Conservation (phyloP, 23 tunicate genomes). For the Corella eumyota region DNA sequence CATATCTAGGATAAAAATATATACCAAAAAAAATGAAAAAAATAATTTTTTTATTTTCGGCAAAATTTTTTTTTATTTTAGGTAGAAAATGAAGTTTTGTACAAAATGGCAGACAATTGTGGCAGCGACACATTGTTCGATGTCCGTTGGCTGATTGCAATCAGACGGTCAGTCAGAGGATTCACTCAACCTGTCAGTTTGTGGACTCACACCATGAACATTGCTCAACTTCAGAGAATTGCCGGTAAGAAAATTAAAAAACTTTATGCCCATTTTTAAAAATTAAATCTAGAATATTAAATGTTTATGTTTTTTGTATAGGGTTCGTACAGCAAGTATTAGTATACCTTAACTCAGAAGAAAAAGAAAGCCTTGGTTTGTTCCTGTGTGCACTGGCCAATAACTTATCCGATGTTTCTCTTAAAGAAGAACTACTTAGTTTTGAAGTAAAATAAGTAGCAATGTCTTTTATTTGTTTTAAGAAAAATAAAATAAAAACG, state of each 20-base stretch:
- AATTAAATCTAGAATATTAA: no score
- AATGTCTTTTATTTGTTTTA: neutral
- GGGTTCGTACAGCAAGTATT: constrained; percentile 65
- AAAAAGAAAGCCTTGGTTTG: constrained; percentile 36
- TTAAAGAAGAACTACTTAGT: constrained; percentile 43
- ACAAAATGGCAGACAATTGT: neutral
- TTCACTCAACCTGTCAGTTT: constrained; percentile 64
- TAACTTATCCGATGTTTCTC: constrained; percentile 33
- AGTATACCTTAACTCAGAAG: constrained; percentile 9
- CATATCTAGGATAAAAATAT: no score
- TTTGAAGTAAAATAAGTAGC: constrained; percentile 39
- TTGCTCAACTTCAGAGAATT: constrained; percentile 63
- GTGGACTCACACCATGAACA: constrained; percentile 63
- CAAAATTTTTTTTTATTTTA: neutral
- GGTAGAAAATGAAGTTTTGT: constrained; percentile 26
- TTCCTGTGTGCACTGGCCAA: constrained; percentile 65
- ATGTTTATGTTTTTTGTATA: neutral
- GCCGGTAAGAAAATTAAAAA: constrained; percentile 28
- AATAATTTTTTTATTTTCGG: neutral
- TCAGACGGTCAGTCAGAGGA: constrained; percentile 61
- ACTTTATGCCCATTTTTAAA: no score
- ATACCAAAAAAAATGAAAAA: neutral
- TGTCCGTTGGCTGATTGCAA: constrained; percentile 61
- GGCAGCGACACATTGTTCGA: constrained; percentile 56
- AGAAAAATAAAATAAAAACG: neutral